Conservation (phyloP, 2,888 invertebrate genomes). For the Flexamia atlantica region DNA sequence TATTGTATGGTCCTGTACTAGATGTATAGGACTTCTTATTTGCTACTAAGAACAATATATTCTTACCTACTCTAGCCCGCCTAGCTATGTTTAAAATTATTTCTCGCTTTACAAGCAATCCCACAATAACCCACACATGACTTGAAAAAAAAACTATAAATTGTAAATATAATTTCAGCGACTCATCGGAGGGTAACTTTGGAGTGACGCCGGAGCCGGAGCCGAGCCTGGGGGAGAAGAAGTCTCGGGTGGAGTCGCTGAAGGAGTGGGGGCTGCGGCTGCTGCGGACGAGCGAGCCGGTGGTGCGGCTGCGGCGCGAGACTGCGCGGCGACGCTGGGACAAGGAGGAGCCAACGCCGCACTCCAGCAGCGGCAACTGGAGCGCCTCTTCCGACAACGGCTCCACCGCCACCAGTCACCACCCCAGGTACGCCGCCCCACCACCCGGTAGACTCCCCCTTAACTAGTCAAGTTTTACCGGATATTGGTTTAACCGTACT, state of each 20-base stretch:
- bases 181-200: conserved; percentile 78
- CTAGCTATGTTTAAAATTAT: too few relatives aligned
- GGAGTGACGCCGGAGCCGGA: conserved; percentile 73
- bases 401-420: conserved; percentile 83
- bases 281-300: conserved; percentile 78
- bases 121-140: too few relatives aligned
- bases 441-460: too few relatives aligned
- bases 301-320: conserved; percentile 84
- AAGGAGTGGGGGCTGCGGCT: conserved; percentile 91
- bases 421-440: conserved; percentile 84
- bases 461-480: too few relatives aligned
- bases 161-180: conserved; percentile 64
- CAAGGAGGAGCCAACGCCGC: conserved; percentile 85
- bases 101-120: too few relatives aligned
- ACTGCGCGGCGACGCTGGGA: conserved; percentile 72
- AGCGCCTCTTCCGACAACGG: conserved; percentile 95
- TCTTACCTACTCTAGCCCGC: too few relatives aligned
- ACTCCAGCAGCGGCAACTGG: conserved; percentile 97
- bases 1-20: too few relatives aligned
- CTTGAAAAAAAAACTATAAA: too few relatives aligned
- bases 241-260: conserved; percentile 87
- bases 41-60: too few relatives aligned
- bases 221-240: conserved; percentile 74
- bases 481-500: too few relatives aligned
- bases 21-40: too few relatives aligned